These are phyloP conservation scores for Ephestia elutella DNA, from an alignment of 1,140 invertebrate genomes.

Conservation along the genomic window DNA sequence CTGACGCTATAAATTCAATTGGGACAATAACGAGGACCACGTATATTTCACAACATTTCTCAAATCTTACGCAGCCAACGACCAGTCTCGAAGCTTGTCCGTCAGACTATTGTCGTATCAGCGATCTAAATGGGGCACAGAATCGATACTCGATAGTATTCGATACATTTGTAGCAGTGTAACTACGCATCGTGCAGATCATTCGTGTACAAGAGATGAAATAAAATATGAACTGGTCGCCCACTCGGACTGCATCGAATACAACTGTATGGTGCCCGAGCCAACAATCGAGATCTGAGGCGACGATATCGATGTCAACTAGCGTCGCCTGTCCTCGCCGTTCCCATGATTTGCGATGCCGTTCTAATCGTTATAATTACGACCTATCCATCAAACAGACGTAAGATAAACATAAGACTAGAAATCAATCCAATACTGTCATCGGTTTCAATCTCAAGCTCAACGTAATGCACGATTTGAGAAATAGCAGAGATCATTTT, in stretches of 20 bases:
- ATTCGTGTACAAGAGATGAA: constrained; percentile 53
- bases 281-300: constrained; percentile 62
- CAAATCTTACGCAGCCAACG: constrained; percentile 33
- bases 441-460: constrained; percentile 36
- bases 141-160: constrained; percentile 53
- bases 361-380: constrained; percentile 68
- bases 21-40: constrained; percentile 22
- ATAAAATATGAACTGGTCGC: constrained; percentile 57
- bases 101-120: constrained; percentile 50
- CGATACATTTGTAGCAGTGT: constrained; percentile 46
- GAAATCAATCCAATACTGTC: constrained; percentile 37
- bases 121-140: constrained; percentile 59
- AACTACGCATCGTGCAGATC: constrained; percentile 50
- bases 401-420: constrained; percentile 50
- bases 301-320: constrained; percentile 58
- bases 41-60: constrained; percentile 28
- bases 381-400: constrained; percentile 61
- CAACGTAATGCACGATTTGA: constrained; percentile 41
- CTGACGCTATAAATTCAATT: constrained; percentile 6
- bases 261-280: constrained; percentile 38
- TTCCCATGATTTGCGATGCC: constrained; percentile 66
- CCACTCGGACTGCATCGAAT: constrained; percentile 18
- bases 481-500: constrained; percentile 66
- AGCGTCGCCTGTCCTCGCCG: constrained; percentile 50
- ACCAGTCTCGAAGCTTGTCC: constrained; percentile 36